Conservation (phyloP, 1,140 invertebrate genomes). For the Apis mellifera region DNA sequence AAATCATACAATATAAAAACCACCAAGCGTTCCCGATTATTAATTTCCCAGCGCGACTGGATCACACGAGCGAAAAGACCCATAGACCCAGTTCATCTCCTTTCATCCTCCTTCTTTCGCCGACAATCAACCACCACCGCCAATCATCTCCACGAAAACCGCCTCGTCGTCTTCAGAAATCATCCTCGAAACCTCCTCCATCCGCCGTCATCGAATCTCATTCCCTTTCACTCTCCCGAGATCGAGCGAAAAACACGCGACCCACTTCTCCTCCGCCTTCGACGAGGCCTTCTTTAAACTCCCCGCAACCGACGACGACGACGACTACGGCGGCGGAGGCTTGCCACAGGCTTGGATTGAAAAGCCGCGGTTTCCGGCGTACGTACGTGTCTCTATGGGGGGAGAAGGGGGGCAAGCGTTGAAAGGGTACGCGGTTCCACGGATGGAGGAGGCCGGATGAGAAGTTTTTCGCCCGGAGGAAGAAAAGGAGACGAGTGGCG, state of each 20-base stretch:
- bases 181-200: no score
- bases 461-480: constrained; percentile 3
- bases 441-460: constrained; percentile 4
- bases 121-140: no score
- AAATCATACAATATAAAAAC: no score
- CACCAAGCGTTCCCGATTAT: no score
- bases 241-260: neutral
- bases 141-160: neutral
- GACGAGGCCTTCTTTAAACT: neutral
- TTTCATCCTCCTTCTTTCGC: neutral
- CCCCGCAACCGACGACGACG: neutral
- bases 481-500: neutral
- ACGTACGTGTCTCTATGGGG: no score
- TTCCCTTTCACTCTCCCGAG: neutral
- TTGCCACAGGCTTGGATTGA: no score
- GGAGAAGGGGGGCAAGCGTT: no score
- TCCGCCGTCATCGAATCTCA: neutral
- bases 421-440: neutral
- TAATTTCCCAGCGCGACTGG: no score
- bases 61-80: neutral
- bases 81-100: neutral
- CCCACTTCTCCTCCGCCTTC: neutral
- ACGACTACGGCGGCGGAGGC: no score
- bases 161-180: neutral
- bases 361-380: neutral